Evolutionary conservation across 1,140 invertebrate genomes (phyloP).

Genomic region (Ceratina calcarata): DNA sequence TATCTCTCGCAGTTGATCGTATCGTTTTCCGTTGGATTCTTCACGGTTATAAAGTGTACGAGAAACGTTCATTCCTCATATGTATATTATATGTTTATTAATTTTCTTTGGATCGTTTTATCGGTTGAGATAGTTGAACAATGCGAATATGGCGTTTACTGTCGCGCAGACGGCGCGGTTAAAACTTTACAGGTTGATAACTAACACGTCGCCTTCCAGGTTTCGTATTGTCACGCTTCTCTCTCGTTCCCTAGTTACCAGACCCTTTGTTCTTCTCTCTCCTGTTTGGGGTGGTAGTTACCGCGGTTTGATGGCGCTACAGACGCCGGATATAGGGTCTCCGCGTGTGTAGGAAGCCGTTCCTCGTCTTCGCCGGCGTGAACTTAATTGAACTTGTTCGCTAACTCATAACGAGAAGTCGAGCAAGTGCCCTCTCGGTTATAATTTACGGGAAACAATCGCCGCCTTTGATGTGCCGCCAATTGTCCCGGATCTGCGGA

Average conservation of each 20-base stretch:
- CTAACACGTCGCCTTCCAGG: conserved; percentile 28
- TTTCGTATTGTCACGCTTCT: conserved; percentile 30
- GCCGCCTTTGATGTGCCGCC: conserved; percentile 77
- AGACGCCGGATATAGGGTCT: conserved; percentile 54
- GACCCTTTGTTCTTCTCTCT: conserved; percentile 18
- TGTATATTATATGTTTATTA: not conserved
- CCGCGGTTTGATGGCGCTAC: conserved; percentile 33
- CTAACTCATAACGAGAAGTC: conserved; percentile 80
- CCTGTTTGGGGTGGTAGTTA: conserved; percentile 28
- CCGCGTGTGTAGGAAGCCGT: conserved; percentile 76
- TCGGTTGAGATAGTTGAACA: not conserved
- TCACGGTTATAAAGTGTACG: no score
- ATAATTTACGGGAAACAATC: conserved; percentile 81
- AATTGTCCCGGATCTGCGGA: conserved; percentile 72
- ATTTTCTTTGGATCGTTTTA: not conserved
- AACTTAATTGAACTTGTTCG: conserved; percentile 81
- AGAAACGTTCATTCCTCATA: no score
- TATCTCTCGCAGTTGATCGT: not conserved
- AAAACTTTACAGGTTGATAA: conserved; percentile 30
- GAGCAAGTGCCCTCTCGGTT: conserved; percentile 76
- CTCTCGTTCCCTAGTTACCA: conserved; percentile 44
- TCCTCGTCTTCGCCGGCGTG: conserved; percentile 61
- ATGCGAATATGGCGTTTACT: not conserved
- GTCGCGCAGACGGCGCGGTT: not conserved
- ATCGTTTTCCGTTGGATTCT: not conserved